Evolutionary conservation across 1,140 invertebrate genomes (phyloP).

Genomic region (Drosophila auraria): DNA sequence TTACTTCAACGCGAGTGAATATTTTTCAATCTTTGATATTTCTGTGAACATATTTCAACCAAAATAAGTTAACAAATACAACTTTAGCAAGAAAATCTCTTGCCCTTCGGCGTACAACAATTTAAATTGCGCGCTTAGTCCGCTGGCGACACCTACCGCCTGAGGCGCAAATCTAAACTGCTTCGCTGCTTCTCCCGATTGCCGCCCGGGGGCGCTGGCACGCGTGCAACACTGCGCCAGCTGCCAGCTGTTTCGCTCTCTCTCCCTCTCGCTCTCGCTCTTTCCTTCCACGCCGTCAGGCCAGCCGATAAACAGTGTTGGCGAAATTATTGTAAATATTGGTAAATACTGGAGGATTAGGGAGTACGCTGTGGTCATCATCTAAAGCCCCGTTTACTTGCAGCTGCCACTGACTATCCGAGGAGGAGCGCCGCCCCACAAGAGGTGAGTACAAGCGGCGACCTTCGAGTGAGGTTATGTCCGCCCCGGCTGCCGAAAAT

Average conservation of each 20-base stretch:
- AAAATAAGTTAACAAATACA: neutral
- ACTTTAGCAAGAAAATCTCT: neutral
- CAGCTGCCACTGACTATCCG: slow-evolving; percentile 11
- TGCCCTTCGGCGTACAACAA: neutral
- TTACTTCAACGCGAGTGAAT: too few species aligned
- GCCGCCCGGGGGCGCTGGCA: slow-evolving; percentile 22
- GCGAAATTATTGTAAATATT: slow-evolving; percentile 40
- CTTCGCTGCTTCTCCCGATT: slow-evolving; percentile 16
- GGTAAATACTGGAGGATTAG: slow-evolving; percentile 5
- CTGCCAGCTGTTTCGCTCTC: slow-evolving; percentile 18
- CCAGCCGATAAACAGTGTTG: slow-evolving; percentile 19
- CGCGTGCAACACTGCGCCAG: slow-evolving; percentile 1
- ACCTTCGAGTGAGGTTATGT: slow-evolving; percentile 36
- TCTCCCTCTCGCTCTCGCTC: slow-evolving; percentile 30
- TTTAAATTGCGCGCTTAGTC: slow-evolving; percentile 27
- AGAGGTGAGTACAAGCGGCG: slow-evolving; percentile 12
- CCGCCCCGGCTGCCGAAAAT: slow-evolving; percentile 22
- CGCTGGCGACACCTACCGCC: slow-evolving; percentile 33
- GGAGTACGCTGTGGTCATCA: too few species aligned
- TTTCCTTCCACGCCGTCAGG: slow-evolving; percentile 61
- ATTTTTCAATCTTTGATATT: too few species aligned
- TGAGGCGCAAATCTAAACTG: neutral
- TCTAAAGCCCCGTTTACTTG: neutral
- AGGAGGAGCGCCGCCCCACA: slow-evolving; percentile 5
- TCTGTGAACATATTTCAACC: neutral